Conservation (phyloP, 2,113 vertebrate genomes). For the Micronycteris hirsuta region DNA sequence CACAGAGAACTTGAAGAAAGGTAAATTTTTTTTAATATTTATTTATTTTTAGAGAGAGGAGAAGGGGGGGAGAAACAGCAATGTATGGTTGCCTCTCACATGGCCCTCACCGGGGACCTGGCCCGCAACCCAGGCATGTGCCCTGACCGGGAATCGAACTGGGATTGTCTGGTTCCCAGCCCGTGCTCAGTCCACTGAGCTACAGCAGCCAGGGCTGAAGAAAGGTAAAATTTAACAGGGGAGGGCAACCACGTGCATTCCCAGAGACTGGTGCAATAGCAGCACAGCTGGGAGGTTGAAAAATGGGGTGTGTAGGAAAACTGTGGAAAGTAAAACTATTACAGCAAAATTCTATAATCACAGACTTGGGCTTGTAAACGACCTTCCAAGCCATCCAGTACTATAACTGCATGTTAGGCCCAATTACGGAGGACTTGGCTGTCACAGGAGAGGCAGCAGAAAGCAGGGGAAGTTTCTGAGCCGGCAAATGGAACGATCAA, state of each 20-base stretch:
- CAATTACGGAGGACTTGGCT: background rate
- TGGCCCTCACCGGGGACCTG: no score
- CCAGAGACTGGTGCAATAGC: background rate
- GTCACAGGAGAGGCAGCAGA: background rate
- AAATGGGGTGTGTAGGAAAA: background rate
- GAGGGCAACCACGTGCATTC: background rate
- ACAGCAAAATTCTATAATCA: background rate
- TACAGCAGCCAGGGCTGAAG: no score
- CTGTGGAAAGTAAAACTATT: background rate
- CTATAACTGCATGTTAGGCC: background rate
- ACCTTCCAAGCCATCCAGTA: background rate
- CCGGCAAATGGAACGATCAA: slow-evolving; percentile 8
- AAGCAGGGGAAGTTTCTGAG: background rate
- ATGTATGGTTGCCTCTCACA: no score
- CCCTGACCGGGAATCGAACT: no score
- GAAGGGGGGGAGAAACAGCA: no score
- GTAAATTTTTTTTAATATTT: no score
- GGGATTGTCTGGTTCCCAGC: no score
- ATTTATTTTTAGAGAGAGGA: no score
- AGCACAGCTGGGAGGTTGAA: background rate
- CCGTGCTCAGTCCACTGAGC: no score
- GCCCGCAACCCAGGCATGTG: no score
- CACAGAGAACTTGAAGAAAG: background rate
- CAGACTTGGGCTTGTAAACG: background rate
- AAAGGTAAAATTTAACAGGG: background rate